These are phyloP conservation scores for Sebastes nivosus DNA, from an alignment of 2,797 vertebrate species.

Conservation along the genomic window DNA sequence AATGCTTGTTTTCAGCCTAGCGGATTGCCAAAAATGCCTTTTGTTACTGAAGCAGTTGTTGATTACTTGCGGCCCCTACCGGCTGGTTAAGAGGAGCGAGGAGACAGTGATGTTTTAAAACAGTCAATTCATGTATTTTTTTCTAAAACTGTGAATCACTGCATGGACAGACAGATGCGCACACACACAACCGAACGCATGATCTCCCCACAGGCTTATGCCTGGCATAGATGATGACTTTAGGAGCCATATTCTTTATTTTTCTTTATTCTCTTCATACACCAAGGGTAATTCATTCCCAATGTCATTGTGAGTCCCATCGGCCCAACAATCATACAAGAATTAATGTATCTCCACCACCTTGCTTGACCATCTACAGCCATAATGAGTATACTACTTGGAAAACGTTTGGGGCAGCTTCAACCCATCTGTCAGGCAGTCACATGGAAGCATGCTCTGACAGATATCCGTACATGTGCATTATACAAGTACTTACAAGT, in stretches of 20 bases:
- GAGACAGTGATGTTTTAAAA: too few relatives aligned
- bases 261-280: neutral
- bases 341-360: slow-evolving; percentile 44
- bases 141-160: too few relatives aligned
- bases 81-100: too few relatives aligned
- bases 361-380: slow-evolving; percentile 45
- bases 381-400: slow-evolving; percentile 60
- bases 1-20: too few relatives aligned
- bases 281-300: neutral
- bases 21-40: too few relatives aligned
- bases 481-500: slow-evolving; percentile 28
- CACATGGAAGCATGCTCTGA: slow-evolving; percentile 52
- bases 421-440: slow-evolving; percentile 68
- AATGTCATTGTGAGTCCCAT: neutral
- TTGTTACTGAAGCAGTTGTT: too few relatives aligned
- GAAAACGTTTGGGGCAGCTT: slow-evolving; percentile 56
- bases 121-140: too few relatives aligned
- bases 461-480: slow-evolving; percentile 2
- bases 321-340: slow-evolving; percentile 3
- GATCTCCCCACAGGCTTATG: neutral
- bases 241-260: neutral
- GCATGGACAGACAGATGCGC: neutral
- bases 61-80: too few relatives aligned
- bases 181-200: neutral
- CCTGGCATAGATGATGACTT: neutral